A percentile compares a stretch with the other conserved stretches of the same genome.
Evolutionary conservation across 1,140 invertebrate species (phyloP).

Genomic region (Pseudomyrmex pallidus): DNA sequence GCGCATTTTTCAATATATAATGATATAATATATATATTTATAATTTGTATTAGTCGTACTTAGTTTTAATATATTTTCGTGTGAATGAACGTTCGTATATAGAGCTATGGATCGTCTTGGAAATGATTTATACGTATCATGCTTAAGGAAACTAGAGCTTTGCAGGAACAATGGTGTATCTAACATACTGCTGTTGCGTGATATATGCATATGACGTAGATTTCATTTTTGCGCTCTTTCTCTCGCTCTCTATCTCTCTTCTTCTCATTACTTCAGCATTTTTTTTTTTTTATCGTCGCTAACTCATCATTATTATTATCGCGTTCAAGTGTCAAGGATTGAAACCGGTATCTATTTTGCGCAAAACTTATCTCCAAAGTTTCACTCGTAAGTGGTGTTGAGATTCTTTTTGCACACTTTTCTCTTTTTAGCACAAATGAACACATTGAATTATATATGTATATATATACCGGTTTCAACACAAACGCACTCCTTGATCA

Average conservation of each 20-base stretch:
- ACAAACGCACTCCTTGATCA: slow-evolving; percentile 12
- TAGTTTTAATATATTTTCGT: slow-evolving; percentile 70
- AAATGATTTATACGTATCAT: slow-evolving; percentile 66
- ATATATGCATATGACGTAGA: slow-evolving; percentile 41
- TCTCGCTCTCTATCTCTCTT: too few species aligned
- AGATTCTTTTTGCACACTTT: too few species aligned
- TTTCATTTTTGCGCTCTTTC: slow-evolving; percentile 18
- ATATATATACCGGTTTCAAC: too few species aligned
- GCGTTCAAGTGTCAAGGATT: too few species aligned
- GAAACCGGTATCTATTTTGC: too few species aligned
- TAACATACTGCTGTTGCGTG: slow-evolving; percentile 67
- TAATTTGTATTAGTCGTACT: slow-evolving; percentile 62
- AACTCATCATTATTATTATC: slow-evolving; percentile 45
- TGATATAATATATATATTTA: slow-evolving; percentile 61
- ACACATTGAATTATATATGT: too few species aligned
- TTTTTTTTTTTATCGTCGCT: slow-evolving; percentile 30
- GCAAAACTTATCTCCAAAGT: too few species aligned
- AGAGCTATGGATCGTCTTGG: slow-evolving; percentile 64
- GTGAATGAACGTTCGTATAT: slow-evolving; percentile 60
- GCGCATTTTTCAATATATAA: slow-evolving; percentile 79
- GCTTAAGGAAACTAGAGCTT: slow-evolving; percentile 72
- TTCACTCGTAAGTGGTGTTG: too few species aligned
- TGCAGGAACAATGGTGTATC: slow-evolving; percentile 74
- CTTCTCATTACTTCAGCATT: not conserved
- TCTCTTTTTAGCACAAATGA: too few species aligned